Evolutionary conservation across 2,797 vertebrate genomes (phyloP), one percentile per base, ranked within the genome.

Genomic region (Sus cebifrons): DNA sequence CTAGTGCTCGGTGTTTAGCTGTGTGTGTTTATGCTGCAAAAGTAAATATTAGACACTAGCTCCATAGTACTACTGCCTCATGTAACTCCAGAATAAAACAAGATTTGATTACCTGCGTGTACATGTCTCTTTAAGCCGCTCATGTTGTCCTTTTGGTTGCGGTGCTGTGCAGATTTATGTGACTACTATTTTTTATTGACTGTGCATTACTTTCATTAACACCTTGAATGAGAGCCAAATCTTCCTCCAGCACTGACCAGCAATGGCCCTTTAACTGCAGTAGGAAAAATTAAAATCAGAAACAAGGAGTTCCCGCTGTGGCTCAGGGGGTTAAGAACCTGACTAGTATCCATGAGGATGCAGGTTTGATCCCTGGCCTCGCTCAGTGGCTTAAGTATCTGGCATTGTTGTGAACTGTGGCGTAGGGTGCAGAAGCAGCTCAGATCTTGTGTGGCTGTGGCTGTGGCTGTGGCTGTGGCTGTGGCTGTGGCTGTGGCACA

Each of bases 11-110:
- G 73, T 90, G 85, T 93, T 93, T 88, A 85, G 91, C 95, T 89
- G 84, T 85, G 96, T 96, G 44, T 44, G 44, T 44, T 93, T 73
- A 79, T 94, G 95, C 94, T 96, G 92, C 81, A 84, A 68, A 96
- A 83, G 97, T 97, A 97, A 98, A 96, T 98, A 94, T 94, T 89
- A 94, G 97, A 96, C 91, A 74, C 74, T 86, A 85, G 91, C 92
- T 79, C 96, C 83, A 86, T 95, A 75, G 91, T 87, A 74, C 82
- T 60, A 91, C 91, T 94, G 89, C 95, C 94, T 89, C 60, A 32
- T 32, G 32, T 32, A 32, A 32, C 32, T 32, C 32, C 32, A 92
- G 65, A 92, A 60, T 49, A 93, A 91, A 92, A 86, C 40, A 60
- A 82, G 79, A 95, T 87, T 94, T 73, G 65, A 85, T 95, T 78